Evolutionary conservation across 1,140 invertebrate species (phyloP), one percentile per base, ranked within the genome.

Genomic region (Eubasilissa regina): DNA sequence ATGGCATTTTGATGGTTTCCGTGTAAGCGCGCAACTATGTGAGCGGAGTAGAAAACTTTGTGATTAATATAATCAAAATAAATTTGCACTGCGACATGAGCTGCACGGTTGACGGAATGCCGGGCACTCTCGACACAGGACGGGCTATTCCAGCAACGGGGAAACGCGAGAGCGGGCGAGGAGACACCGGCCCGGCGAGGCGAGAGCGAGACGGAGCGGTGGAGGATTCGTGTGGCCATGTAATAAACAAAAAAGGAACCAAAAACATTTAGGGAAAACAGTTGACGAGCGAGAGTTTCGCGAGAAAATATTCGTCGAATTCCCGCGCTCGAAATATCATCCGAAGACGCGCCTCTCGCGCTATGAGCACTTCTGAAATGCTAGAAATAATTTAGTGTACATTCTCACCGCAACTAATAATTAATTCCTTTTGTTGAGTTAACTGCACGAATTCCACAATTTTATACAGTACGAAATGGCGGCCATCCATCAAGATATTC

Each of bases 231-330:
- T 64, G 60, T 43, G 60, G 60, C 60, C 60, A 25, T 6, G 66
- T 47, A 70, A 25, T 12, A 51, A 70, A 47, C 44, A 70, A 70
- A 70, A 66, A 70, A 70, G 19, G 47, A 17, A 68, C 44, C 44
- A 47, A 68, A 68, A 68, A 68, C 64, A n/a, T 47, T 68, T 47
- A 68, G 44, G 64, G 64, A 68, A 68, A 68, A 68, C 64, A 45
- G 44, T 17, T 45, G n/a, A 68, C 64, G 21, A n/a, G 10, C 64
- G 44, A 68, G 13, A 19, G 47, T 12, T 25, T 73, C n/a, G 47
- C 70, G 25, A 17, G 70, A 47, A 73, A 73, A 73, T 73, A 55
- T 35, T 43, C 47, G 25, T 15, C 70, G 70, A 21, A 73, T 73
- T 73, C 51, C 70, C 15, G 70, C 15, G 47, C 70, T 56, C 17